Base-by-base conservation (phyloP, 2,888 invertebrate genomes). In the Athalia cordata region DNA sequence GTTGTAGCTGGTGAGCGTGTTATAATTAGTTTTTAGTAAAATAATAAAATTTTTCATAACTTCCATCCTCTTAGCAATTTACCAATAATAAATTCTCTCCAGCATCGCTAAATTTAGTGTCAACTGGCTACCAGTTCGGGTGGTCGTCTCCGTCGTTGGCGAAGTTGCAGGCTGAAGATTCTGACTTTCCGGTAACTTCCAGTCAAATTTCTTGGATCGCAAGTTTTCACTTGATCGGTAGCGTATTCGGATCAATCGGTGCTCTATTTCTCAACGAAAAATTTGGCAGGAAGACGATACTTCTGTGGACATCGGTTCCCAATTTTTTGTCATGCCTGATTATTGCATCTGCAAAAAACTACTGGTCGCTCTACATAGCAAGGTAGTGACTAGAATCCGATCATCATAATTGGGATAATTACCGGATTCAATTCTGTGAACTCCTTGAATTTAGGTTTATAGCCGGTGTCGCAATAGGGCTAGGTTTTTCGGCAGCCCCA, bases 261-360 rank as follows among this genome's bases (percentile, higher is more conserved):
- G 81, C 74, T 4, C 47, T 81, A 0, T 15, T 84, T 11, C 62
- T 81, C n/a, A 11, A 1, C 9, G 79, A 84, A 47, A 65, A 8
- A 0, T 80, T 82, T 29, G 84, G 84, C 43, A 80, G 84, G 65
- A 85, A 84, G 79, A 80, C 68, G 80, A 80, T 79, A n/a, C 77
- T 84, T 9, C 80, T 77, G 15, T 3, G 15, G 0, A 50, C 72
- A 1, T 77, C 67, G 5, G 0, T 79, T 5, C 82, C 82, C 3
- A 78, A 72, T 7, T 45, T 84, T 5, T 9, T 66, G 0, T 76
- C 79, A 7, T 83, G 83, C 82, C 5, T 79, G 9, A 13, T 83
- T 13, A 78, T 74, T 3, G 82, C 72, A 8, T 9, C 79, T 0
- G 81, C 79, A 0, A 65, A 66, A 3, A 68, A 29, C 43, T 84